Percentiles rank a stretch among this genome's conserved stretches.
phyloP scores from a whole-genome alignment of 2,888 invertebrate genomes.

The Prosopocoilus inquinatus region DNA sequence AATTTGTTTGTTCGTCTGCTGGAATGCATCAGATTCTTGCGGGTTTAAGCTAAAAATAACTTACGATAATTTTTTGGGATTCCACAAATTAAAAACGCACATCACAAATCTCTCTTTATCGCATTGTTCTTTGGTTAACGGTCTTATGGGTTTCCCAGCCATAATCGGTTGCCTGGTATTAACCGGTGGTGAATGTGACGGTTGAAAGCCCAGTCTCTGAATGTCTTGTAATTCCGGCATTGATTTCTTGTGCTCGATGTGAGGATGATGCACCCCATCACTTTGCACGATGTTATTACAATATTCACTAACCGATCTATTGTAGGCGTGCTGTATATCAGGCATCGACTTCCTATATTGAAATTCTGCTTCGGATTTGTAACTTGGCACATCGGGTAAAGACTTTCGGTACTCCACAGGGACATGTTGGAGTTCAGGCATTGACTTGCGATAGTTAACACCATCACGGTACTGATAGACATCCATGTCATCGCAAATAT shows the following conservation, averaged over 20 bases:
- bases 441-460: constrained; percentile 44
- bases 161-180: constrained; percentile 52
- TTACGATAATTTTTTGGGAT: background rate
- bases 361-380: constrained; percentile 29
- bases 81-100: background rate
- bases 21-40: constrained; percentile 25
- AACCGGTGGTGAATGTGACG: constrained; percentile 40
- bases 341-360: constrained; percentile 45
- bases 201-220: constrained; percentile 43
- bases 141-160: constrained; percentile 57
- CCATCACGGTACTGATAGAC: constrained; percentile 30
- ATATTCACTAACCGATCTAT: constrained; percentile 27
- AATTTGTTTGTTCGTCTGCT: constrained; percentile 24
- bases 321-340: constrained; percentile 42
- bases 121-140: constrained; percentile 35
- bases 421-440: constrained; percentile 42
- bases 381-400: constrained; percentile 31
- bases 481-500: constrained; percentile 41
- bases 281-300: constrained; percentile 14
- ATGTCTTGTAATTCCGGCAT: constrained; percentile 47
- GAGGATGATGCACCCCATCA: constrained; percentile 43
- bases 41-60: constrained; percentile 27
- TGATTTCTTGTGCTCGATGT: constrained; percentile 41
- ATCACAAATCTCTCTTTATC: constrained; percentile 16
- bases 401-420: constrained; percentile 36